Conservation (phyloP, 2,797 vertebrate genomes). For the Hirundo rustica region DNA sequence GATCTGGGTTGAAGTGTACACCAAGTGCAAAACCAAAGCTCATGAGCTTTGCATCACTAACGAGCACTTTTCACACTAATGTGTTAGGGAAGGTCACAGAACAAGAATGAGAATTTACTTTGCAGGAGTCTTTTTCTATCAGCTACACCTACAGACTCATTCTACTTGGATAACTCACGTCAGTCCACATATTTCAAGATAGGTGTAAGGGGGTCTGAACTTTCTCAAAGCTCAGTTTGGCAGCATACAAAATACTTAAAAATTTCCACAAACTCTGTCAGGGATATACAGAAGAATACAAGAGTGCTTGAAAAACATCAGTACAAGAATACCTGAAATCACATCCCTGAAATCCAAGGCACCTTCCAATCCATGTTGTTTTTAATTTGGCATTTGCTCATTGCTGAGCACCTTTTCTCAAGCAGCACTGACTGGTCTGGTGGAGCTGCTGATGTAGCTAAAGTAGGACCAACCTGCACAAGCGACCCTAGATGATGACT, state of each 20-base stretch:
- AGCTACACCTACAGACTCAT: not conserved
- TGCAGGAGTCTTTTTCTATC: not conserved
- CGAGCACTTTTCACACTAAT: not conserved
- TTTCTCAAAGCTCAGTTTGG: not conserved
- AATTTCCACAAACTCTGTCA: not conserved
- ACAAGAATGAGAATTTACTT: not conserved
- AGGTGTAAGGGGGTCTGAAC: accelerated
- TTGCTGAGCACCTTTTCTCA: not conserved
- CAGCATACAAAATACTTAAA: not conserved
- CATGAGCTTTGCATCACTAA: not conserved
- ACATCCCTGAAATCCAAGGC: not conserved
- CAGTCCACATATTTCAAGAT: not conserved
- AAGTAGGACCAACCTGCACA: not conserved
- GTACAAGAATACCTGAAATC: not conserved
- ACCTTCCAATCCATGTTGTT: not conserved
- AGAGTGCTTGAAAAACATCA: not conserved
- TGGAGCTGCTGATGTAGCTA: not conserved
- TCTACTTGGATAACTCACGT: not conserved
- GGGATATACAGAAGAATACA: not conserved
- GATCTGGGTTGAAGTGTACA: not conserved
- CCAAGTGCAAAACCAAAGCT: not conserved
- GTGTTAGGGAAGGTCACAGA: not conserved
- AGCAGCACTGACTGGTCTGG: not conserved
- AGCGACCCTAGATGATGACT: accelerated
- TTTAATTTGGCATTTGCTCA: not conserved